A percentile compares a stretch with the other conserved stretches of the same genome.
Conservation (phyloP, 2,888 invertebrate species). For the Pediacus dermestoides region DNA sequence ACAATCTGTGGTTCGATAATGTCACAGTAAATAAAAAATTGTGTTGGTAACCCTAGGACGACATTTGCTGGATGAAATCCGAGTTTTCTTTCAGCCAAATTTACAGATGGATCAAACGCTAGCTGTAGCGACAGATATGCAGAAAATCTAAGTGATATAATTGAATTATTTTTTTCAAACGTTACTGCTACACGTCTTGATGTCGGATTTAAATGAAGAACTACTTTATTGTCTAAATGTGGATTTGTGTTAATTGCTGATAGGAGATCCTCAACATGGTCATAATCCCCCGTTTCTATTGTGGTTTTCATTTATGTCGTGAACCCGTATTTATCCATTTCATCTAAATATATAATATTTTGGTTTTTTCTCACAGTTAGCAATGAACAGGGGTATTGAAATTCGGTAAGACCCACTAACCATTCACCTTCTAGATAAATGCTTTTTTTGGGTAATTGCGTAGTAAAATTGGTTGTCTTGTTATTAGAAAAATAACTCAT, state of each 20-base stretch:
- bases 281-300: neutral
- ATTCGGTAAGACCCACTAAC: neutral
- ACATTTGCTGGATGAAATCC: neutral
- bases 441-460: constrained; percentile 1
- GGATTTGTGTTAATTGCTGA: neutral
- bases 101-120: too few species aligned
- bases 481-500: neutral
- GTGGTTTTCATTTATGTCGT: neutral
- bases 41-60: neutral
- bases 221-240: neutral
- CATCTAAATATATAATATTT: neutral
- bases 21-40: constrained; percentile 1
- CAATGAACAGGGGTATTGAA: too few species aligned
- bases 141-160: neutral
- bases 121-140: constrained; percentile 2
- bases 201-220: neutral
- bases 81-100: too few species aligned
- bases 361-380: too few species aligned
- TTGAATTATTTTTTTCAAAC: neutral
- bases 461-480: constrained; percentile 1
- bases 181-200: neutral
- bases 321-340: neutral
- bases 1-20: neutral
- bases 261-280: neutral
- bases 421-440: neutral